Percentiles rank a stretch among this genome's conserved stretches.
These are phyloP conservation scores for Uromys caudimaculatus DNA, from an alignment of 2,797 vertebrate genomes.

Conservation along the genomic window DNA sequence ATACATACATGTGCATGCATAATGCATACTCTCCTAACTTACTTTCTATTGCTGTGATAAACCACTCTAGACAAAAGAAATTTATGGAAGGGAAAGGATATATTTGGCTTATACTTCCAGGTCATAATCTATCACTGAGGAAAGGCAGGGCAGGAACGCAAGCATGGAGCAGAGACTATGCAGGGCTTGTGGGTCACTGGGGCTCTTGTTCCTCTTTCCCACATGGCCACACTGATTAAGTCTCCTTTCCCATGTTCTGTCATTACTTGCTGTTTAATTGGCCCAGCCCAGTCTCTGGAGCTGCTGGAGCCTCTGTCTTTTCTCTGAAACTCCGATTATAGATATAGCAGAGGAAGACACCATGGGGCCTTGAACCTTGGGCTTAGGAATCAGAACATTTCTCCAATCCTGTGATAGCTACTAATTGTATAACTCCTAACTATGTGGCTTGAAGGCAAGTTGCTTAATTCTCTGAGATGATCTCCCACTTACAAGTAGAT, in stretches of 20 bases:
- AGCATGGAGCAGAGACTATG: neutral
- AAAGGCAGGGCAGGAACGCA: neutral
- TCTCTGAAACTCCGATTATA: neutral
- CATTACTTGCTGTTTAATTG: neutral
- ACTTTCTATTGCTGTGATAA: neutral
- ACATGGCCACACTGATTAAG: neutral
- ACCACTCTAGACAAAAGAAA: neutral
- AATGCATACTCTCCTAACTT: neutral
- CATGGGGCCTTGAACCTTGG: neutral
- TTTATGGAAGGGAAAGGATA: neutral
- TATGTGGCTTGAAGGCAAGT: neutral
- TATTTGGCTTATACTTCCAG: neutral
- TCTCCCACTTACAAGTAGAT: neutral
- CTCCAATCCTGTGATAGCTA: neutral
- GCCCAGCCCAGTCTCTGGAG: neutral
- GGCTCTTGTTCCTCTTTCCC: neutral
- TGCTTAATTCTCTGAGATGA: slow-evolving; percentile 24
- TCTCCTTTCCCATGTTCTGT: no score
- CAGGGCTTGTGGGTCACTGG: neutral
- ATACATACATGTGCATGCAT: neutral
- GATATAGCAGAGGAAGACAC: neutral
- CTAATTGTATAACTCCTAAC: neutral
- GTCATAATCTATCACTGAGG: neutral
- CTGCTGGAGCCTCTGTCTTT: neutral
- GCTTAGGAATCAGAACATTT: neutral